Percentiles rank a stretch among this genome's conserved stretches.
Evolutionary conservation across 2,888 invertebrate species (phyloP).

Genomic region (Limnephilus auricula): DNA sequence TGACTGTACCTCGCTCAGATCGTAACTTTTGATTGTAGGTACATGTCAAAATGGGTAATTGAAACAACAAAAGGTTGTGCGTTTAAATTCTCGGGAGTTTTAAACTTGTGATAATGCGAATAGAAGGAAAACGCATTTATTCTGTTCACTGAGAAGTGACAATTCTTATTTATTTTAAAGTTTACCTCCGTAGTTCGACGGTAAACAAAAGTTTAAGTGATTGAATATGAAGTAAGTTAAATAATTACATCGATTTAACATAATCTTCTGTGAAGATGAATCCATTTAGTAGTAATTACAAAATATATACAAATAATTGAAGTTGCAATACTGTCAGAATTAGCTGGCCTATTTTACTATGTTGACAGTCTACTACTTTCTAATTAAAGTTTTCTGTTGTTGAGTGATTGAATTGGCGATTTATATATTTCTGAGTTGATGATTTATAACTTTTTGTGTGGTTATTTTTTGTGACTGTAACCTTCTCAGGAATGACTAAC

Average conservation of each 20-base stretch:
- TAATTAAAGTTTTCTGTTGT: not conserved
- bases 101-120: conserved; percentile 9
- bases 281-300: not conserved
- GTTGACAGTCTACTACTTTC: conserved; percentile 2
- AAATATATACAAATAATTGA: not conserved
- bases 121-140: conserved; percentile 8
- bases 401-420: not conserved
- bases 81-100: not conserved
- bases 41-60: conserved; percentile 26
- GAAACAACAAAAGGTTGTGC: conserved; percentile 6
- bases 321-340: not conserved
- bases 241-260: not conserved
- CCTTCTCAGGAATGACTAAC: conserved; percentile 18
- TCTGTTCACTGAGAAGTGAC: not conserved
- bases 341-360: not conserved
- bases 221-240: not conserved
- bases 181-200: not conserved
- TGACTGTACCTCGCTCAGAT: conserved; percentile 18
- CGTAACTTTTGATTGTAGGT: conserved; percentile 44
- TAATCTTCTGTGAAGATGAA: not conserved
- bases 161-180: conserved; percentile 23
- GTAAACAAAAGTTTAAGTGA: not conserved
- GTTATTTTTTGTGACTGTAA: not conserved
- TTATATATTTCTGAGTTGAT: not conserved
- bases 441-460: not conserved